phyloP scores from a whole-genome alignment of 2,888 invertebrate species.

The Linnaemya vulpina region DNA sequence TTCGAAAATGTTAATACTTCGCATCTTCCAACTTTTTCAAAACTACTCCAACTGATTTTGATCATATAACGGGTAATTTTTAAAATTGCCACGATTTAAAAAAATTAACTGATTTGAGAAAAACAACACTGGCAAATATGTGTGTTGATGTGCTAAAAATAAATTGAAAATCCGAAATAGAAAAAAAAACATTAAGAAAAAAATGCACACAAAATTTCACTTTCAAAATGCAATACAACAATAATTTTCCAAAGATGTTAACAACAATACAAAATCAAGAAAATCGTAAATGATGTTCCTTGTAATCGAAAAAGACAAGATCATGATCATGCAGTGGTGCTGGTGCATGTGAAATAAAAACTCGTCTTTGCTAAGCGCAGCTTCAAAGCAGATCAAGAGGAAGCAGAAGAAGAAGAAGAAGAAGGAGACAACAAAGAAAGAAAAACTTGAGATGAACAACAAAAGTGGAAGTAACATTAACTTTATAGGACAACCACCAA shows the following conservation, averaged over 20 bases:
- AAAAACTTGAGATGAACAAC: slow-evolving; percentile 26
- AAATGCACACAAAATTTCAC: slow-evolving; percentile 50
- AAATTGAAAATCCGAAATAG: slow-evolving; percentile 3
- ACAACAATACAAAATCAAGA: slow-evolving; percentile 41
- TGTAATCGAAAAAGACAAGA: slow-evolving; percentile 62
- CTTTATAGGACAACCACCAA: slow-evolving; percentile 68
- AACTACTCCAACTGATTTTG: too few species aligned
- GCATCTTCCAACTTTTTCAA: too few species aligned
- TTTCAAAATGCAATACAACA: slow-evolving; percentile 48
- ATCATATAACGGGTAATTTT: not conserved
- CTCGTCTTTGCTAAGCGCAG: slow-evolving; percentile 10
- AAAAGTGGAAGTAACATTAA: slow-evolving; percentile 65
- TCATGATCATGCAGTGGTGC: slow-evolving; percentile 65
- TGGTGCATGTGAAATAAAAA: slow-evolving; percentile 31
- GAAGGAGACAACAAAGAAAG: not conserved
- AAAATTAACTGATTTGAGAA: slow-evolving; percentile 1
- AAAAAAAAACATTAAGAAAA: not conserved
- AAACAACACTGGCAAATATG: slow-evolving; percentile 23
- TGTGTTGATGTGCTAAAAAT: slow-evolving; percentile 16
- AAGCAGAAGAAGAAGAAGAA: not conserved
- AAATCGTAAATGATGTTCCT: slow-evolving; percentile 57
- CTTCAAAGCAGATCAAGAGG: not conserved
- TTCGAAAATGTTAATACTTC: too few species aligned
- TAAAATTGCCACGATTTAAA: not conserved
- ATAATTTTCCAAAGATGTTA: slow-evolving; percentile 28